Evolutionary conservation across 2,113 vertebrate genomes (phyloP).

Genomic region (Pongo abelii): DNA sequence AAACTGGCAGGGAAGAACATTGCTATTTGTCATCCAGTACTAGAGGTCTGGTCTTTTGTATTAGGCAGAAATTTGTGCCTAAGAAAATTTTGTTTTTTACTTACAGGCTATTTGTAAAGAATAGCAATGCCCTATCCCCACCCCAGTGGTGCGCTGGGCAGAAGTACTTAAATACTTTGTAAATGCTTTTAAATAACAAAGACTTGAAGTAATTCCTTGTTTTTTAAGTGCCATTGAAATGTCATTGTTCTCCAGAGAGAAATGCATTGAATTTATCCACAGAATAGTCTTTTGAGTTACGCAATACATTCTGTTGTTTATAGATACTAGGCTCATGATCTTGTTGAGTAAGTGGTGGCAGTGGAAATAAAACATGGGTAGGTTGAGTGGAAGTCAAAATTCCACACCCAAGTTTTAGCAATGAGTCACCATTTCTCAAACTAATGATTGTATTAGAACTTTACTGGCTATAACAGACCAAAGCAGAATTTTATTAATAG

Average conservation of each 20-base stretch:
- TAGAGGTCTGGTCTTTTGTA: neutral
- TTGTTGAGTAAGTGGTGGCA: neutral
- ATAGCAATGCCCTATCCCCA: neutral
- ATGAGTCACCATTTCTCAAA: neutral
- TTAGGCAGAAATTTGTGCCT: neutral
- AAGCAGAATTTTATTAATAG: neutral
- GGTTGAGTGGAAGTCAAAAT: neutral
- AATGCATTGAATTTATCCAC: neutral
- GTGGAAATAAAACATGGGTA: neutral
- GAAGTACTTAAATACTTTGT: neutral
- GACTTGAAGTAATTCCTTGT: neutral
- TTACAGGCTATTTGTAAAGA: neutral
- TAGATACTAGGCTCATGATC: neutral
- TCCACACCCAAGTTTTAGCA: neutral
- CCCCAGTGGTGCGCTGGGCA: neutral
- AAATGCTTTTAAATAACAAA: neutral
- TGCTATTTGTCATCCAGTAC: neutral
- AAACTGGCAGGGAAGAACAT: neutral
- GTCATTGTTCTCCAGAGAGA: neutral
- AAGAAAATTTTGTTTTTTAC: neutral
- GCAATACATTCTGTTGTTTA: neutral
- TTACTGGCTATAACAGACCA: neutral
- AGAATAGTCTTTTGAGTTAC: neutral
- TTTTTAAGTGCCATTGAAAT: neutral
- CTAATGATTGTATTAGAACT: neutral